These are phyloP conservation scores for Petroica traversi DNA, from an alignment of 2,113 vertebrate genomes.

Conservation along the genomic window DNA sequence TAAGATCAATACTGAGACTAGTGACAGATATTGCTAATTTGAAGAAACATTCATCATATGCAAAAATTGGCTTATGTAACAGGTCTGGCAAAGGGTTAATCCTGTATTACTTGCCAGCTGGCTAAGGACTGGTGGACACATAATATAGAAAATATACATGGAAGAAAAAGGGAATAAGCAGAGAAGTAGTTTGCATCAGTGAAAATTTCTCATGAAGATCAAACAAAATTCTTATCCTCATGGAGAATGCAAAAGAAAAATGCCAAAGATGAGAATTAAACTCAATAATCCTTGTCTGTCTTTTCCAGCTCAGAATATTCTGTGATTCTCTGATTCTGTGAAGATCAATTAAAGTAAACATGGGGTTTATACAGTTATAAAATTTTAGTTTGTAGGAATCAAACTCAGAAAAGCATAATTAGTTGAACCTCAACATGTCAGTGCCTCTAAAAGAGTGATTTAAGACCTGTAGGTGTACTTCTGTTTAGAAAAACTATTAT, in stretches of 20 bases:
- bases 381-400: neutral
- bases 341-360: neutral
- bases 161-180: neutral
- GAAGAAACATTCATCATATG: neutral
- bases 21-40: neutral
- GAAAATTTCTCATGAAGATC: neutral
- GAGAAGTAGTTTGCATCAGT: neutral
- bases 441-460: neutral
- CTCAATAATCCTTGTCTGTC: fast-evolving
- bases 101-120: neutral
- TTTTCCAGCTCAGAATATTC: neutral
- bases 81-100: neutral
- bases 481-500: slow-evolving; percentile 23
- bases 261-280: neutral
- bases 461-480: neutral
- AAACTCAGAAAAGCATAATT: neutral
- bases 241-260: neutral
- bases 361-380: neutral
- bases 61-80: neutral
- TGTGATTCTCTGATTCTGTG: neutral
- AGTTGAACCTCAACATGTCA: neutral
- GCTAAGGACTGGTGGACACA: neutral
- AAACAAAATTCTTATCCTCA: neutral
- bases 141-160: neutral
- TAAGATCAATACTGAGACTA: neutral